Evolutionary conservation across 2,797 vertebrate species (phyloP), one percentile per base, ranked within the genome.

Genomic region (Syndactyla subalaris): DNA sequence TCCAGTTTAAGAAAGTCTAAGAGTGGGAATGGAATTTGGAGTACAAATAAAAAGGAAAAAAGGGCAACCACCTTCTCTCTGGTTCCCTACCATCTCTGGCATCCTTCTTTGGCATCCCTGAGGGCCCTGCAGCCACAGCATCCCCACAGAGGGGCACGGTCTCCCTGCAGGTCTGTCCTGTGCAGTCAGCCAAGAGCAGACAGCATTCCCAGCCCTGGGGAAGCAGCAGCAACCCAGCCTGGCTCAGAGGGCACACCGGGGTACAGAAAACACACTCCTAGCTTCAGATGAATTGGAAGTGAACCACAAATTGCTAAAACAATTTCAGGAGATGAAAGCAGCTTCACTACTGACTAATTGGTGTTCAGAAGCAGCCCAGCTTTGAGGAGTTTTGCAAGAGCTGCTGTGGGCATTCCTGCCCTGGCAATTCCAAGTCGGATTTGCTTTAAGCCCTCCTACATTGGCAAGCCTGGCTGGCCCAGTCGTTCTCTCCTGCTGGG

Each of bases 301-400:
- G 16, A 89, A 88, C 29, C 61, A 59, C 66, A 58, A 46, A 88
- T 43, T n/a, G 75, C 62, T 74, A 21, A 91, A 91, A 81, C 57
- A 27, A 1, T 34, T 49, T 70, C 68, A 51, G 51, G 80, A 70
- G 55, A 89, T 89, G 34, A 82, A 95, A 93, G 84, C 48, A 12
- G 21, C 76, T 93, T 80, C 6, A 12, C 49, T 29, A 43, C 55
- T 18, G 32, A 29, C 67, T 88, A 79, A 89, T 7, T 85, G 58
- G 36, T 11, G 38, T 76, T 85, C 74, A 41, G 84, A 76, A 65
- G 63, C 65, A 49, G 79, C 78, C 87, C 74, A 10, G 65, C 62
- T 92, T 48, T 45, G 58, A 51, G 66, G 58, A 61, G 51, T 41
- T 94, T 54, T 57, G 58, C 70, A 34, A 41, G 68, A 65, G 65